Conservation (phyloP, 2,888 invertebrate species). For the Hyalella azteca region DNA sequence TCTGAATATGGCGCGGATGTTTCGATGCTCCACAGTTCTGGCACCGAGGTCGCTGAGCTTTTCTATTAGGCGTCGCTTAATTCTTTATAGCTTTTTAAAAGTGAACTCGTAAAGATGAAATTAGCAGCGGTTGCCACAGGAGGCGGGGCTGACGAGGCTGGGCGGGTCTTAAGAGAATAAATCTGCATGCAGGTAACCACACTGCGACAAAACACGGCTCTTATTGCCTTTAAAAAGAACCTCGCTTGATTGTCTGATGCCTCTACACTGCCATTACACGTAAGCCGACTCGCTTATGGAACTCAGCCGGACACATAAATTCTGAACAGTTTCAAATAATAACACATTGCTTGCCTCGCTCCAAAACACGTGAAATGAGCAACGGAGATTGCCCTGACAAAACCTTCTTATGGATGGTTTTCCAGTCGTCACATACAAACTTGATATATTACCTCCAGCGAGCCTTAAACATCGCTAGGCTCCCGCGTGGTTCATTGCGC, state of each 20-base stretch:
- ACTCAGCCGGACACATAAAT: constrained; percentile 22
- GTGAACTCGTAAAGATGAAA: constrained; percentile 3
- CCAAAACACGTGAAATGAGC: constrained; percentile 28
- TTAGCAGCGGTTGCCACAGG: neutral
- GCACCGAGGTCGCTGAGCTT: too few species aligned
- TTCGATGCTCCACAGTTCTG: too few species aligned
- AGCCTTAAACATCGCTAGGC: too few species aligned
- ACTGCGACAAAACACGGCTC: neutral
- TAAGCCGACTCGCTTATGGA: neutral
- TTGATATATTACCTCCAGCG: too few species aligned
- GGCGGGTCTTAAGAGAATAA: neutral
- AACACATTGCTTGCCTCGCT: constrained; percentile 16
- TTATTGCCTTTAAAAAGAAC: neutral
- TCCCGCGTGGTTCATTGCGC: too few species aligned
- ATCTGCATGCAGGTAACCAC: constrained; percentile 23
- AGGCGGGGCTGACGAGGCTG: neutral
- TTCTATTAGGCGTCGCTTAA: too few species aligned
- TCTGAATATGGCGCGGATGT: too few species aligned
- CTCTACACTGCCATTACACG: constrained; percentile 22
- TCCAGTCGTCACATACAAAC: neutral
- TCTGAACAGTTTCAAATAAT: constrained; percentile 15
- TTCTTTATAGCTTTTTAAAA: neutral
- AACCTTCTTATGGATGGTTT: constrained; percentile 12
- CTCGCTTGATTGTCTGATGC: constrained; percentile 4
- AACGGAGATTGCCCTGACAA: constrained; percentile 31